Percentiles rank a stretch among this genome's conserved stretches.
phyloP scores from a whole-genome alignment of 2,888 invertebrate genomes.

The Drosophila greeni region DNA sequence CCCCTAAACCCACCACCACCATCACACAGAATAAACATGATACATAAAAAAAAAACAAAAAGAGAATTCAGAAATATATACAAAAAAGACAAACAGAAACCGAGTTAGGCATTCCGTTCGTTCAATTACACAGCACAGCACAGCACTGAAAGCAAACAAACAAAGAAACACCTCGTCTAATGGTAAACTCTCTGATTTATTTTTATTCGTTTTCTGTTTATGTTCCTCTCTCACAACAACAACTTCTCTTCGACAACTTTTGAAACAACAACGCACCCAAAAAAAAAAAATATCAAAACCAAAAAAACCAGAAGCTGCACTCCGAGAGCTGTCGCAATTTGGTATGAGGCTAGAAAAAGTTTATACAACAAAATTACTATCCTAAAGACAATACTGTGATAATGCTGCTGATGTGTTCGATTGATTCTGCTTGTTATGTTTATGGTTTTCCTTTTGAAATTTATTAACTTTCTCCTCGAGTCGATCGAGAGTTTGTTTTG shows the following conservation, averaged over 20 bases:
- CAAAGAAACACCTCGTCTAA: conserved; percentile 39
- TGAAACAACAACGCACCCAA: conserved; percentile 43
- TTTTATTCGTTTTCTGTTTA: conserved; percentile 67
- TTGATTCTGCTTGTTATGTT: conserved; percentile 66
- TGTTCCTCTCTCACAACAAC: conserved; percentile 47
- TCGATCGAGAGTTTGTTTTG: conserved; percentile 7
- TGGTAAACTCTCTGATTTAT: conserved; percentile 53
- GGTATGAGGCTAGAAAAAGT: conserved; percentile 75
- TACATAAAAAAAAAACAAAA: conserved; percentile 5
- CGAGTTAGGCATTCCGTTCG: conserved; percentile 29
- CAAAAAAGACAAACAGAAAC: conserved; percentile 30
- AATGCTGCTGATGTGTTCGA: conserved; percentile 64
- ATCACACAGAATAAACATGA: conserved; percentile 23
- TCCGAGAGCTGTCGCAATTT: conserved; percentile 80
- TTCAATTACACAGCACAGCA: conserved; percentile 41
- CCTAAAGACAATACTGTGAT: conserved; percentile 45
- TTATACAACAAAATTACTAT: conserved; percentile 28
- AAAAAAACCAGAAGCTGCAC: conserved; percentile 77
- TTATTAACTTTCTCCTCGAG: conserved; percentile 16
- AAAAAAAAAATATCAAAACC: conserved; percentile 60
- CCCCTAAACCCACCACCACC: conserved; percentile 12
- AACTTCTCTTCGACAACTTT: conserved; percentile 53
- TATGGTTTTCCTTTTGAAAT: conserved; percentile 40
- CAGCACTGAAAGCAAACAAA: conserved; percentile 14
- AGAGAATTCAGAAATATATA: background rate